These are phyloP conservation scores for Rhynchotus rufescens DNA, from an alignment of 2,797 vertebrate species.

Conservation along the genomic window DNA sequence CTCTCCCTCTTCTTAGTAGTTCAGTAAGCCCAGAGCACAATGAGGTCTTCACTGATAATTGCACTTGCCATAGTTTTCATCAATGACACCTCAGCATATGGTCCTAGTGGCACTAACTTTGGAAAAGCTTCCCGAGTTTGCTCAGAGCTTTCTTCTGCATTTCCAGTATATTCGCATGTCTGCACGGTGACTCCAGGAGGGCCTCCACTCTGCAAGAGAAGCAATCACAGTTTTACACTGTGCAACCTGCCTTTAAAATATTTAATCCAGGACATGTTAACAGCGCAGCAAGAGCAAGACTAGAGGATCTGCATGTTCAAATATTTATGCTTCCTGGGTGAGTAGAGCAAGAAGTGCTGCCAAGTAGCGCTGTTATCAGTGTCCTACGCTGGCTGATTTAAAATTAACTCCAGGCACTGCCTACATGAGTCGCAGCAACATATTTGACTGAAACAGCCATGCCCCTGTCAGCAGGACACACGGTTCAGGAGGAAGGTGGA, in stretches of 20 bases:
- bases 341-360: conserved; percentile 35
- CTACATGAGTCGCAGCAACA: neutral
- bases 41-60: neutral
- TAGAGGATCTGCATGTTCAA: conserved; percentile 37
- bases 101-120: rapidly evolving
- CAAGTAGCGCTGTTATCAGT: conserved; percentile 47
- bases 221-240: neutral
- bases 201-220: neutral
- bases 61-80: neutral
- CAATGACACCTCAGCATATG: rapidly evolving
- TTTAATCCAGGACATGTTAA: conserved; percentile 19
- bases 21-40: neutral
- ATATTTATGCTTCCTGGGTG: conserved; percentile 73
- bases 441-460: neutral
- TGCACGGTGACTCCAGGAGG: neutral
- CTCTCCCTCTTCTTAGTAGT: neutral
- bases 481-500: neutral
- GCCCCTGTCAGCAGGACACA: neutral
- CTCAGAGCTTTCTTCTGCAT: neutral
- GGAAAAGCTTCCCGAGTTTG: neutral
- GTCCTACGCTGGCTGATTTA: conserved; percentile 12
- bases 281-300: neutral
- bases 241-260: neutral
- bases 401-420: conserved; percentile 56
- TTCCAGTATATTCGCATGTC: neutral